A percentile compares a stretch with the other conserved stretches of the same genome.
phyloP scores from a whole-genome alignment of 2,888 invertebrate species.

The Chrysolina oricalcia region DNA sequence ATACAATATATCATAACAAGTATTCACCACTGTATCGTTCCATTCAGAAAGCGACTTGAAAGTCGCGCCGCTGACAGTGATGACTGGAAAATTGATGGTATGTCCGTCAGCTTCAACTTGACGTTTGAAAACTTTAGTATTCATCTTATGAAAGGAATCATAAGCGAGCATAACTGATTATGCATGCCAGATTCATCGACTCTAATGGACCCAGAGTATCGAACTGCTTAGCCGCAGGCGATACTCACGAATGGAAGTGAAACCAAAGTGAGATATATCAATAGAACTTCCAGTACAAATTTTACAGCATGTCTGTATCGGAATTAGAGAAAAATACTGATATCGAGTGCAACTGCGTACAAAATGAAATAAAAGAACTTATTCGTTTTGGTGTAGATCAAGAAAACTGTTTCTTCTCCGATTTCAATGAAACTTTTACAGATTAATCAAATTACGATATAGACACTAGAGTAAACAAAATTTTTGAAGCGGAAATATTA shows the following conservation, averaged over 20 bases:
- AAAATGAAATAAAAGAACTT: too few species aligned
- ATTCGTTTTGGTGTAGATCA: too few species aligned
- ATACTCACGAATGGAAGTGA: background rate
- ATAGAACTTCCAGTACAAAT: too few species aligned
- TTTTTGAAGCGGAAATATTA: too few species aligned
- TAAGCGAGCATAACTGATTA: conserved; percentile 51
- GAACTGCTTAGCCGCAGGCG: conserved; percentile 35
- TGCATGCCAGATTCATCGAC: conserved; percentile 49
- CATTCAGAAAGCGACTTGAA: conserved; percentile 50
- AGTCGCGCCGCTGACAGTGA: conserved; percentile 60
- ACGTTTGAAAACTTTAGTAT: conserved; percentile 51
- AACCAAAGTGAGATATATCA: too few species aligned
- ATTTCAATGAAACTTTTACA: too few species aligned
- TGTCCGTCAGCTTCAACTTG: conserved; percentile 53
- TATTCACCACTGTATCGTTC: conserved; percentile 44
- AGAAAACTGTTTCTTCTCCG: too few species aligned
- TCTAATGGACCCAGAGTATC: conserved; percentile 47
- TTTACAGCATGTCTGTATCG: too few species aligned
- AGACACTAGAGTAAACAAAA: too few species aligned
- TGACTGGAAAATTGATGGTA: conserved; percentile 64
- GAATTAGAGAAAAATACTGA: too few species aligned
- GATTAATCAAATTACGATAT: too few species aligned
- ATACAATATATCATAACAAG: conserved; percentile 52
- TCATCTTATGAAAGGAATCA: conserved; percentile 45
- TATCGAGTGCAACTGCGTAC: too few species aligned